Percentiles rank a stretch among this genome's conserved stretches.
These are phyloP conservation scores for Hoplostethus atlanticus DNA, from an alignment of 2,797 vertebrate genomes.

Conservation along the genomic window DNA sequence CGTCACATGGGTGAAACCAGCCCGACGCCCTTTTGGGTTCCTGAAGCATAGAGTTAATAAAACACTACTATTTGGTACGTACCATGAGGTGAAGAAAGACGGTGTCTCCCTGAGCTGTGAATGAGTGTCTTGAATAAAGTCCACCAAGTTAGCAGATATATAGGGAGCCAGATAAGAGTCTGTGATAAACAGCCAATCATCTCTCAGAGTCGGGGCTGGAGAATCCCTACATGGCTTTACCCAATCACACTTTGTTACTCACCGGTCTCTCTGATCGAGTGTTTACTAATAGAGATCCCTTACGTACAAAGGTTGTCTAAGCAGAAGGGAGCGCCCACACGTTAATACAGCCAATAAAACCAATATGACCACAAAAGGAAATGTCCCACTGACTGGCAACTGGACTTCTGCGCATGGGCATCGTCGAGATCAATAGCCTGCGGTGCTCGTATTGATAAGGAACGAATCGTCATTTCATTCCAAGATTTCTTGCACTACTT, in stretches of 20 bases:
- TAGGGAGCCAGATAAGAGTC: background rate
- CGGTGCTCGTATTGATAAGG: background rate
- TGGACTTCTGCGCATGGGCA: background rate
- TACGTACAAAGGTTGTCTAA: slow-evolving; percentile 48
- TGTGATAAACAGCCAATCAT: slow-evolving; percentile 1
- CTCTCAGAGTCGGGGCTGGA: background rate
- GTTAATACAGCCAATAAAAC: slow-evolving; percentile 33
- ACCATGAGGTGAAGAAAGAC: slow-evolving; percentile 17
- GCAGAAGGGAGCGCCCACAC: slow-evolving; percentile 9
- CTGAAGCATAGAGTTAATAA: background rate
- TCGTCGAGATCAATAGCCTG: background rate
- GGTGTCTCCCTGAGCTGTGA: background rate
- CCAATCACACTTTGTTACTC: background rate
- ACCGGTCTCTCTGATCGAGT: background rate
- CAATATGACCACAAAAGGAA: slow-evolving; percentile 37
- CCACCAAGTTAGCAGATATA: background rate
- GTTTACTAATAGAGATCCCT: slow-evolving; percentile 22
- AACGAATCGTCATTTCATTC: no score
- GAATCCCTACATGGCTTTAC: slow-evolving; percentile 22
- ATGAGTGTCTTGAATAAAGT: background rate
- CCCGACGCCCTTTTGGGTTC: background rate
- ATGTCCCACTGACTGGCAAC: background rate
- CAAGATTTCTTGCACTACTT: no score
- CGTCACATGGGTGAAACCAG: background rate
- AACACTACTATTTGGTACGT: background rate